Base-by-base conservation (phyloP, 2,888 invertebrate species). In the Dicyrtoma fusca region DNA sequence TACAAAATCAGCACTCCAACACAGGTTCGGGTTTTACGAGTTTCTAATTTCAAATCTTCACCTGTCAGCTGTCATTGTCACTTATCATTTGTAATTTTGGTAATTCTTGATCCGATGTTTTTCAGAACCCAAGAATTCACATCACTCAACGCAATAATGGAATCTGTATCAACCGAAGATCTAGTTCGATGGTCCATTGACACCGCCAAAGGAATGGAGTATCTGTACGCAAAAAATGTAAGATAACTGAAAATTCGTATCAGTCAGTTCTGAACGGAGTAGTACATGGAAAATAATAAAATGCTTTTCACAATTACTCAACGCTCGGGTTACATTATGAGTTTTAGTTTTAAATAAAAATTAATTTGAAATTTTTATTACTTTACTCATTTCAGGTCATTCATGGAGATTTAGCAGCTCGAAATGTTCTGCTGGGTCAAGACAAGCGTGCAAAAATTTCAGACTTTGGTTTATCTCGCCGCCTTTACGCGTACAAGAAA, bases 371-470 rank as follows among this genome's bases (percentile, higher is more conserved):
- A n/a, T n/a, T n/a, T n/a, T n/a, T n/a, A n/a, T n/a, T 5, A 57
- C 11, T 19, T 4, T 25, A 19, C 26, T 8, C 14, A 2, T 14
- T 59, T 59, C 6, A 68, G 34, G 61, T 70, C 8, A 62, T 70
- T 21, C 61, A 61, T 10, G 51, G 34, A 1, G 70, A 70, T 26
- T 34, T 70, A 10, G 70, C 70, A 3, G 62, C 70, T 1, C 23
- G 70, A 21, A 70, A 70, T 26, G 23, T 70, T 51, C 51, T 70
- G 1, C n/a, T 62, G 4, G 49, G 26, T 4, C 14, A 17, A 3
- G 51, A 70, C 23, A 59, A 62, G 19, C 45, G 49, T 1, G 70
- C 70, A 23, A 70, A 70, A 51, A 70, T 70, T 19, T 61, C 19
- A n/a, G 70, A 70, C 42, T 70, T 70, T 62, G 62, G 70, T 17